Evolutionary conservation across 2,113 vertebrate species (phyloP).

Genomic region (Himantopus leucocephalus): DNA sequence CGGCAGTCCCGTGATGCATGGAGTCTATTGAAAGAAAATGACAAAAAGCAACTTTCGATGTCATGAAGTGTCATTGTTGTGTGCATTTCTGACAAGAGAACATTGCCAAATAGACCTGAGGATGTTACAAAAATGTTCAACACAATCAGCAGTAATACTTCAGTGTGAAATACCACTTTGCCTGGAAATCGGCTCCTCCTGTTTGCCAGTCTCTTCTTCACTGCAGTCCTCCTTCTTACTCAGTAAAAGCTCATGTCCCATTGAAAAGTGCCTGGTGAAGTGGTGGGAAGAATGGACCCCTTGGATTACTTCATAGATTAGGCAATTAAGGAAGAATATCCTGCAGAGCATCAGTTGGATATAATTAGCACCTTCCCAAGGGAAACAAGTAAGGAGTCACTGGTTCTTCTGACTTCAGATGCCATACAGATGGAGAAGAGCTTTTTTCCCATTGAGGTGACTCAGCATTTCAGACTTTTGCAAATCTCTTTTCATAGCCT

Average conservation of each 20-base stretch:
- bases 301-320: background rate
- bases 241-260: background rate
- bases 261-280: background rate
- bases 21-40: background rate
- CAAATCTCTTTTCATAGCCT: background rate
- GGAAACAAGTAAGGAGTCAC: background rate
- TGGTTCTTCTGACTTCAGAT: background rate
- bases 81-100: background rate
- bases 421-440: background rate
- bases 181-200: rapidly evolving
- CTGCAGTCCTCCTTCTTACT: background rate
- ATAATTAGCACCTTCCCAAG: background rate
- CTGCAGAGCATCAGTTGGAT: background rate
- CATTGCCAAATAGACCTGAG: background rate
- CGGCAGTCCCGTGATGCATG: background rate
- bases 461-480: background rate
- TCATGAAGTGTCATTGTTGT: background rate
- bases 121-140: background rate
- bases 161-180: background rate
- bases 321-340: background rate
- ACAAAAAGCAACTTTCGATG: background rate
- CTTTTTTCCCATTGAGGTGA: background rate
- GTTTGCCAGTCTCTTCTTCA: background rate
- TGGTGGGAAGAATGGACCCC: background rate
- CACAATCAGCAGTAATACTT: background rate